phyloP scores from a whole-genome alignment of 1,140 invertebrate genomes.

The Antheraea mylitta region DNA sequence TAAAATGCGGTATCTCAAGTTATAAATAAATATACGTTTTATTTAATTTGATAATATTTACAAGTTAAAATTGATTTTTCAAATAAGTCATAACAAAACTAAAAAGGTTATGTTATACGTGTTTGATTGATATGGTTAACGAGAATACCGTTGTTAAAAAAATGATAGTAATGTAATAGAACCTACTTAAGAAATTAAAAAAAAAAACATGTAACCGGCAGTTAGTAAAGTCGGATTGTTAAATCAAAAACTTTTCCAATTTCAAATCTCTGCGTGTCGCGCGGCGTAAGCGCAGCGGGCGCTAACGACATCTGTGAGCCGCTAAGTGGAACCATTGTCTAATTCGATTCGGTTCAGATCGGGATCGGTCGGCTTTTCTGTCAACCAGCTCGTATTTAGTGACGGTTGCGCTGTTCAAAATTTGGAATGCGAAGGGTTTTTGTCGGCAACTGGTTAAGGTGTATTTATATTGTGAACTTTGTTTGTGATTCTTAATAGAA shows the following conservation, averaged over 20 bases:
- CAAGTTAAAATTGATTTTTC: not conserved
- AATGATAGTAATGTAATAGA: not conserved
- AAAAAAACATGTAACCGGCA: not conserved
- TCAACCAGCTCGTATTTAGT: conserved; percentile 55
- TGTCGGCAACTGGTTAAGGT: conserved; percentile 27
- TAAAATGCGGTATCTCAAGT: no score
- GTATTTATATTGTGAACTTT: conserved; percentile 14
- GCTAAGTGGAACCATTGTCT: conserved; percentile 67
- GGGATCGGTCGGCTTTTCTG: conserved; percentile 40
- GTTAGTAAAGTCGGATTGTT: not conserved
- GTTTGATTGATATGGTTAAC: not conserved
- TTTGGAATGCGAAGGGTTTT: conserved; percentile 61
- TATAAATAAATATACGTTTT: no score
- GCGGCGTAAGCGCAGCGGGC: conserved; percentile 50
- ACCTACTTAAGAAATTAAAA: not conserved
- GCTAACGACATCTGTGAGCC: conserved; percentile 69
- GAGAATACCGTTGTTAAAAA: not conserved
- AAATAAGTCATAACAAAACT: not conserved
- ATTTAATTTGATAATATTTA: no score
- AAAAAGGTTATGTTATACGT: not conserved
- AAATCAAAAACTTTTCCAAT: conserved; percentile 30
- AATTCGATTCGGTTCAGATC: conserved; percentile 55
- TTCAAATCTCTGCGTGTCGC: conserved; percentile 36
- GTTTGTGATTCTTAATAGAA: conserved; percentile 16
- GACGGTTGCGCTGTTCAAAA: conserved; percentile 57